Conservation (phyloP, 2,888 invertebrate genomes). For the Druceiella hillmani region DNA sequence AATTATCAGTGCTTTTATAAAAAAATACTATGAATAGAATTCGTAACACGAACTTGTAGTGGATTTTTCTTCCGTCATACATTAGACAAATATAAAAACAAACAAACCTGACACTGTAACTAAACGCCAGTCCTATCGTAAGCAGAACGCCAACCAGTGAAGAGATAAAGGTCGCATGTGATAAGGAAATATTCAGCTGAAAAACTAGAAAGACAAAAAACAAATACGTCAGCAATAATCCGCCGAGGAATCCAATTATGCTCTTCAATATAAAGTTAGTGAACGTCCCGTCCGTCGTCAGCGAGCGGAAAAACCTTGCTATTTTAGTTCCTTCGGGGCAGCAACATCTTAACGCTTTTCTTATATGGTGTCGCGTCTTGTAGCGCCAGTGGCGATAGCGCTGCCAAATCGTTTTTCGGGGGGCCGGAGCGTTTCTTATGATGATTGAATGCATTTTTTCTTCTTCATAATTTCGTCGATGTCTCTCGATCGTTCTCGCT, state of each 20-base stretch:
- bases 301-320: constrained; percentile 32
- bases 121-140: constrained; percentile 64
- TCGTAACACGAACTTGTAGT: no score
- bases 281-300: constrained; percentile 44
- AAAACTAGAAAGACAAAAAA: constrained; percentile 64
- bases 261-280: constrained; percentile 59
- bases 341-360: constrained; percentile 34
- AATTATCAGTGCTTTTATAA: no score
- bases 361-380: constrained; percentile 36
- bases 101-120: constrained; percentile 40
- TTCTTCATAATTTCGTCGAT: constrained; percentile 43
- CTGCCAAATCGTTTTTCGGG: constrained; percentile 40
- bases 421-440: constrained; percentile 36
- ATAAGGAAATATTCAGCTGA: constrained; percentile 56
- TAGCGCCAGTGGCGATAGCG: constrained; percentile 44
- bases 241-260: constrained; percentile 58
- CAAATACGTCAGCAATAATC: constrained; percentile 58
- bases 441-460: constrained; percentile 54
- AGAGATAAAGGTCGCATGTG: constrained; percentile 57
- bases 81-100: constrained; percentile 9
- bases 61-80: no score
- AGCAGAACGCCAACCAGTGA: constrained; percentile 57
- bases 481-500: constrained; percentile 48
- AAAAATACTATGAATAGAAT: no score
- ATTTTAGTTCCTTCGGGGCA: constrained; percentile 36